phyloP scores from a whole-genome alignment of 2,113 vertebrate genomes.

The Siniperca chuatsi region DNA sequence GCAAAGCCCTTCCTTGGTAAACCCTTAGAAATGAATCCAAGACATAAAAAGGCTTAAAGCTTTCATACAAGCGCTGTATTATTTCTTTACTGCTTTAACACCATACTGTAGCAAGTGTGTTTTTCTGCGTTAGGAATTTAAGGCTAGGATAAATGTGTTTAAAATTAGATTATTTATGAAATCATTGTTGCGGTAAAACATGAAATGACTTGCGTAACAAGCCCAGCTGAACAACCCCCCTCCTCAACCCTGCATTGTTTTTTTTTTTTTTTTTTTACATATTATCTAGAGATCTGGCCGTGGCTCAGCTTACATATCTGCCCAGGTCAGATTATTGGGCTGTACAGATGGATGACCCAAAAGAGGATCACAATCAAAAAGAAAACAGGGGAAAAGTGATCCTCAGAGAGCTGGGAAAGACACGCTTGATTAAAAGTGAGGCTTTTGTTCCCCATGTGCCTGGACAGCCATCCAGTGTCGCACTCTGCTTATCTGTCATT shows the following conservation, averaged over 20 bases:
- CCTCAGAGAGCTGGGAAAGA: conserved; percentile 22
- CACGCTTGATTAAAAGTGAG: conserved; percentile 13
- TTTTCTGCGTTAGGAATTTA: not conserved
- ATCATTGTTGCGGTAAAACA: not conserved
- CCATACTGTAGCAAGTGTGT: not conserved
- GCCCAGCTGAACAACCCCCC: not conserved
- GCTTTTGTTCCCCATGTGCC: not conserved
- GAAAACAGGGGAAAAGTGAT: conserved; percentile 16
- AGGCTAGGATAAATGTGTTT: not conserved
- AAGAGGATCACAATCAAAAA: conserved; percentile 43
- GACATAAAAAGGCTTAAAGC: conserved; percentile 40
- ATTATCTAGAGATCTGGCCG: conserved; percentile 25
- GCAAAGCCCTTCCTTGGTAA: conserved; percentile 60
- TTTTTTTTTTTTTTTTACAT: not conserved
- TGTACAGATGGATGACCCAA: conserved; percentile 50
- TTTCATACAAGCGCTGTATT: not conserved
- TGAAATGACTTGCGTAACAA: conserved; percentile 6
- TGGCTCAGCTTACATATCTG: not conserved
- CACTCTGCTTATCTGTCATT: conserved; percentile 5
- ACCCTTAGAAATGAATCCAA: conserved; percentile 56
- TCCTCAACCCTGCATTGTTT: not conserved
- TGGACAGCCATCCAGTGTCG: conserved; percentile 1
- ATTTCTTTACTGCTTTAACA: not conserved
- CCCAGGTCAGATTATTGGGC: conserved; percentile 38
- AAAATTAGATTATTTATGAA: conserved; percentile 15